These are phyloP conservation scores for Speoplatyrhinus poulsoni DNA, from an alignment of 2,113 vertebrate species.

Conservation along the genomic window DNA sequence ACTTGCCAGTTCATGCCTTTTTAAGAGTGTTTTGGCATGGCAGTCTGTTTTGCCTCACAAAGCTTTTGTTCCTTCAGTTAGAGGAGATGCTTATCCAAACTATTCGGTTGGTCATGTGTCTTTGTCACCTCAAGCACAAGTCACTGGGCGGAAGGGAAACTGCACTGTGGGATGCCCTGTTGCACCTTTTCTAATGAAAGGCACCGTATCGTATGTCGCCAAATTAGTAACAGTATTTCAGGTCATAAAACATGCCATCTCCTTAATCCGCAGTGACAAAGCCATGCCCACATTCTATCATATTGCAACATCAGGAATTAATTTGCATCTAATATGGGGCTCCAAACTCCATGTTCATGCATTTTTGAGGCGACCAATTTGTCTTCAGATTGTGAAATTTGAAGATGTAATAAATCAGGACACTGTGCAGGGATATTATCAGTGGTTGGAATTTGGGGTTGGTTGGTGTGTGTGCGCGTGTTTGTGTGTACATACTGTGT, in stretches of 20 bases:
- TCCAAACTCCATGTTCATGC: conserved; percentile 54
- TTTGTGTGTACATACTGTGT: no score
- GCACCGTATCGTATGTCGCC: conserved; percentile 61
- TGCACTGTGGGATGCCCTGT: conserved; percentile 42
- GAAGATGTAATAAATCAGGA: conserved; percentile 70
- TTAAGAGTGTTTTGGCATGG: conserved; percentile 70
- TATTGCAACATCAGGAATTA: conserved; percentile 67
- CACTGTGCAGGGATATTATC: conserved; percentile 51
- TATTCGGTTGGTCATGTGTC: conserved; percentile 44
- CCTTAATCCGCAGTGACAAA: conserved; percentile 60
- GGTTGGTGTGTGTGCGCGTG: conserved; percentile 2
- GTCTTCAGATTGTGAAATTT: conserved; percentile 71
- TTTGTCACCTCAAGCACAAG: conserved; percentile 59
- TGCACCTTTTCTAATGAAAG: conserved; percentile 53
- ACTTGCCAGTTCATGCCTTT: conserved; percentile 71
- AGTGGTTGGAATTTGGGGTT: conserved; percentile 54
- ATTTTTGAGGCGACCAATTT: conserved; percentile 69
- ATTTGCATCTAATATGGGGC: conserved; percentile 56
- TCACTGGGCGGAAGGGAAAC: conserved; percentile 11
- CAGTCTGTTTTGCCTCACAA: conserved; percentile 54
- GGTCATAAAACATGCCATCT: conserved; percentile 61
- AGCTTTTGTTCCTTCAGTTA: conserved; percentile 61
- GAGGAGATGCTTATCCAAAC: conserved; percentile 51
- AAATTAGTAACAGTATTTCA: conserved; percentile 68
- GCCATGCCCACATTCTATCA: conserved; percentile 49